phyloP scores from a whole-genome alignment of 2,797 vertebrate genomes.

The Furcifer pardalis region DNA sequence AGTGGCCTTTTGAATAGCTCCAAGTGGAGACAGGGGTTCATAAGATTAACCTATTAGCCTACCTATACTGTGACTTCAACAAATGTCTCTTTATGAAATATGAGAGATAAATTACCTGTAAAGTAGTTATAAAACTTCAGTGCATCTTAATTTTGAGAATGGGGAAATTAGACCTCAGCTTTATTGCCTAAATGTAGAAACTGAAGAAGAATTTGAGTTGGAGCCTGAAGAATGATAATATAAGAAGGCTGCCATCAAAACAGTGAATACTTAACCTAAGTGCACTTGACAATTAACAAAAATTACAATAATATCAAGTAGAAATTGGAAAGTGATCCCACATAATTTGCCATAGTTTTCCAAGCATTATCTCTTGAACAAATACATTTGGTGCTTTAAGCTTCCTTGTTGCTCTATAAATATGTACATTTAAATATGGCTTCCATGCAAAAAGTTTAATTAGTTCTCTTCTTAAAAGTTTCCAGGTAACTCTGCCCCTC shows the following conservation, averaged over 20 bases:
- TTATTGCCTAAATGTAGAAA: background rate
- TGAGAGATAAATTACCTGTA: too few species aligned
- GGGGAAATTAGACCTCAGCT: background rate
- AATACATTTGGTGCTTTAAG: background rate
- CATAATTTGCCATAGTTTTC: background rate
- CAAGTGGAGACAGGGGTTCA: background rate
- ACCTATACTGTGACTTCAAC: background rate
- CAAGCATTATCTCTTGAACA: background rate
- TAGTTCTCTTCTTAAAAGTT: constrained; percentile 41
- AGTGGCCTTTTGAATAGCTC: background rate
- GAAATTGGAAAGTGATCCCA: background rate
- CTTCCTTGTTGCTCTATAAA: constrained; percentile 30
- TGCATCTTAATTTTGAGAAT: background rate
- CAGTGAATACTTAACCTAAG: background rate
- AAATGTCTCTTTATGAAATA: too few species aligned
- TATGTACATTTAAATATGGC: constrained; percentile 22
- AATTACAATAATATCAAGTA: background rate
- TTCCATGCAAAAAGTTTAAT: constrained; percentile 39
- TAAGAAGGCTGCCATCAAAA: background rate
- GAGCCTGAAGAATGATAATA: background rate
- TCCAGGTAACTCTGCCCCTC: constrained; percentile 16
- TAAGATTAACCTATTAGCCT: too few species aligned
- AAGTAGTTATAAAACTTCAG: background rate
- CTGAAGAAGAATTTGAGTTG: background rate
- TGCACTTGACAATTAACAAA: background rate